Base-by-base conservation (phyloP, 2,797 vertebrate species). In the Vireo griseus region DNA sequence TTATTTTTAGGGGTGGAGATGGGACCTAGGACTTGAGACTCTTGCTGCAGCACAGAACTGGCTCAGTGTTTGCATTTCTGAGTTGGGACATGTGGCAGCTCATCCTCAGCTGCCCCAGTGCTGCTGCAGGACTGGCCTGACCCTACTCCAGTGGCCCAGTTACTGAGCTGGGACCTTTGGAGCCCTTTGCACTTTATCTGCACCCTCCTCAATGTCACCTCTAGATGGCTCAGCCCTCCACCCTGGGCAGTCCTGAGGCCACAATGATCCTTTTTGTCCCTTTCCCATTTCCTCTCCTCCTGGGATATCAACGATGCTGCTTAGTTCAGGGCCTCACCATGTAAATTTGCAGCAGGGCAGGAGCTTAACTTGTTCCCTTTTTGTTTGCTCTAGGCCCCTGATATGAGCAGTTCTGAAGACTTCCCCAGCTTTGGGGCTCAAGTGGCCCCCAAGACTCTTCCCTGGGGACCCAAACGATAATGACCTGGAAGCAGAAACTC, bases 401-500 rank as follows among this genome's bases (percentile, higher is more conserved):
- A 99, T 76, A 99, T 99, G 99, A 99, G 98, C 98, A 99, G 99
- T 97, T 99, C 99, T 76, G 99, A 99, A 98, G 99, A 99, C 83
- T 99, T 99, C 92, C 99, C 99, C 78, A 99, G 99, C 97, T 99
- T 99, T 94, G 99, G 99, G 94, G 98, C 99, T 95, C 99, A 99
- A 73, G 99, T 99, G 97, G 98, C 99, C 78, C 98, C 98, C 88
- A 98, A 99, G 96, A 97, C 99, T 90, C 99, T 99, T 92, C 99
- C 99, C 45, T 99, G 99, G 99, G 99, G 99, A 96, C 99, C 99
- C 63, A 99, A 99, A 95, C 99, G 99, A 97, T 99, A 99, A 98
- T 99, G 98, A 98, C 94, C 94, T 88, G 89, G 96, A 96, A 97
- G 91, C 91, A 96, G 94, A 95, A 96, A 84, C 88, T 95, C 96